Percentiles rank a stretch among this genome's conserved stretches.
phyloP scores from a whole-genome alignment of 2,888 invertebrate genomes.

The Muschampia plurimacula region DNA sequence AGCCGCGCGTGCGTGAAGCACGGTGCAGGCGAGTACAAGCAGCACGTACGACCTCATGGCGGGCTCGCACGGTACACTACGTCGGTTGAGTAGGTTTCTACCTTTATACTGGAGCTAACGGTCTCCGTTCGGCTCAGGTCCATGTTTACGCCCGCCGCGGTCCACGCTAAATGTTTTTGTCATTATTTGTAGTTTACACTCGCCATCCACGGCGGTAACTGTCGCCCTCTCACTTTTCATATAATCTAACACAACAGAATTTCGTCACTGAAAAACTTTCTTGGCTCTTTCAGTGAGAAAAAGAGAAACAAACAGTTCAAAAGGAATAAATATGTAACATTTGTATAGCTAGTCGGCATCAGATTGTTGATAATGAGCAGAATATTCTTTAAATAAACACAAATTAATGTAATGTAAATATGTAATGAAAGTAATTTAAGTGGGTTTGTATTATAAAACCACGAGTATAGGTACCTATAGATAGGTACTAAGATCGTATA shows the following conservation, averaged over 20 bases:
- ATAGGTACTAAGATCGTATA: too few species aligned
- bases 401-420: too few species aligned
- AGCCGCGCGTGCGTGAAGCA: slow-evolving; percentile 65
- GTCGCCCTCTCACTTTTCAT: slow-evolving; percentile 41
- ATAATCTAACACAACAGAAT: slow-evolving; percentile 14
- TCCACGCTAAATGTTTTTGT: slow-evolving; percentile 69
- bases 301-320: not conserved
- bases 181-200: slow-evolving; percentile 73
- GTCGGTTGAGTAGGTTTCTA: slow-evolving; percentile 50
- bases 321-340: not conserved
- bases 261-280: slow-evolving; percentile 12
- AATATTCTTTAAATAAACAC: too few species aligned
- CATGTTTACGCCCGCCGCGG: slow-evolving; percentile 48
- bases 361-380: too few species aligned
- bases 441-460: too few species aligned
- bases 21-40: slow-evolving; percentile 59
- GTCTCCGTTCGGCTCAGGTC: not conserved
- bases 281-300: not conserved
- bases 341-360: too few species aligned
- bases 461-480: too few species aligned
- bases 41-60: slow-evolving; percentile 76
- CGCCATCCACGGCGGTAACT: slow-evolving; percentile 48
- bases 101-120: not conserved
- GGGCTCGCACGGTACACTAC: slow-evolving; percentile 60
- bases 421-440: too few species aligned